phyloP scores from a whole-genome alignment of 1,140 invertebrate genomes.

The Euschistus heros region DNA sequence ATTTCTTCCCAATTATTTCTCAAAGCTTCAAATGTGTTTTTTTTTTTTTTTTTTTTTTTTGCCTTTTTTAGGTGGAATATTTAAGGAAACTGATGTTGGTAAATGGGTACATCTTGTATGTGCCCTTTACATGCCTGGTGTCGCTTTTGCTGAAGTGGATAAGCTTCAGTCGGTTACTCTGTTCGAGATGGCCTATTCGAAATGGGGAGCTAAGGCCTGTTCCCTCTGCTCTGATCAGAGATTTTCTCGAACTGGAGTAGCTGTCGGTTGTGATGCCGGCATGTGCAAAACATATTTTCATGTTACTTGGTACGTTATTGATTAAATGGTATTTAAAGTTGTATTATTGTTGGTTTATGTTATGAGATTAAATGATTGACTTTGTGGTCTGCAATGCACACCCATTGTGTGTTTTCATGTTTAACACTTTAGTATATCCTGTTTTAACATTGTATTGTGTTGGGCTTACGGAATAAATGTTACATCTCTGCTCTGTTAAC shows the following conservation, averaged over 20 bases:
- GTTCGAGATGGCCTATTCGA: conserved; percentile 90
- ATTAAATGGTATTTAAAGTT: no score
- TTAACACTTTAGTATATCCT: no score
- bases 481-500: no score
- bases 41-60: background rate
- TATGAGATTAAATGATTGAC: no score
- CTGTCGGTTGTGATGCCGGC: conserved; percentile 93
- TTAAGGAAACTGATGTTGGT: conserved; percentile 91
- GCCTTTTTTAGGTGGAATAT: conserved; percentile 66
- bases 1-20: no score
- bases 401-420: no score
- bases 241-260: conserved; percentile 82
- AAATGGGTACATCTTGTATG: conserved; percentile 98
- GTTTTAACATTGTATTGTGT: no score
- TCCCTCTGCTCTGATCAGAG: conserved; percentile 76
- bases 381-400: no score
- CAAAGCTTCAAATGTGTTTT: no score
- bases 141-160: conserved; percentile 91
- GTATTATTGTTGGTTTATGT: no score
- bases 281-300: conserved; percentile 97
- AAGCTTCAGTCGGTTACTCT: conserved; percentile 74
- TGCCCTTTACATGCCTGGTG: conserved; percentile 91
- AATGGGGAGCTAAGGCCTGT: conserved; percentile 86
- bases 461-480: no score
- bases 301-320: conserved; percentile 72